Conservation (phyloP, 2,888 invertebrate species). For the Neoscelio sp. region DNA sequence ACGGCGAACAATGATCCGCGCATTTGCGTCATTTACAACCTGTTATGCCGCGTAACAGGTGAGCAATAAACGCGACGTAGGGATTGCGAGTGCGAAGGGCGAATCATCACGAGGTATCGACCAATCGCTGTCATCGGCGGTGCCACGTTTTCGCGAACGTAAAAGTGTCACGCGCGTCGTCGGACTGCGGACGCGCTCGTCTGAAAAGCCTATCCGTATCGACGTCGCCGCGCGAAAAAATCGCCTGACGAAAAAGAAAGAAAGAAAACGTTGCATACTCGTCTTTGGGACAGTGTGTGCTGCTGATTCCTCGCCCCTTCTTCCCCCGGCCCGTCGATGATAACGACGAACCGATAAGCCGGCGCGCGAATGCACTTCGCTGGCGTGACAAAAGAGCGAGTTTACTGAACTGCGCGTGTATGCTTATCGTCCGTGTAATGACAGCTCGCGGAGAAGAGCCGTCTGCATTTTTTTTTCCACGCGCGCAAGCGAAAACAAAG, state of each 20-base stretch:
- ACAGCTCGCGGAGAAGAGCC: slow-evolving; percentile 54
- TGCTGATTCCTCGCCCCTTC: slow-evolving; percentile 9
- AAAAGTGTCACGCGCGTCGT: slow-evolving; percentile 36
- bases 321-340: slow-evolving; percentile 23
- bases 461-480: slow-evolving; percentile 56
- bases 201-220: slow-evolving; percentile 4
- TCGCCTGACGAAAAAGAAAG: slow-evolving; percentile 37
- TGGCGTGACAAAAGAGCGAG: slow-evolving; percentile 68
- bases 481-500: slow-evolving; percentile 59
- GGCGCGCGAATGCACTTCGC: slow-evolving; percentile 57
- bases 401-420: slow-evolving; percentile 67
- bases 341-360: slow-evolving; percentile 60
- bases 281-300: slow-evolving; percentile 42
- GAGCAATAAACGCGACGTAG: slow-evolving; percentile 41
- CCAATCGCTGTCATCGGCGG: slow-evolving; percentile 40
- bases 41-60: slow-evolving; percentile 66
- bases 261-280: slow-evolving; percentile 35
- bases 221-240: slow-evolving; percentile 24
- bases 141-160: slow-evolving; percentile 34
- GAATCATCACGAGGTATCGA: slow-evolving; percentile 49
- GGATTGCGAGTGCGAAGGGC: slow-evolving; percentile 34
- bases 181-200: slow-evolving; percentile 1
- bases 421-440: slow-evolving; percentile 68
- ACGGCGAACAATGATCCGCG: slow-evolving; percentile 60
- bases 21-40: slow-evolving; percentile 65